These are phyloP conservation scores for Tragelaphus oryx DNA, from an alignment of 2,797 vertebrate genomes.

Conservation along the genomic window DNA sequence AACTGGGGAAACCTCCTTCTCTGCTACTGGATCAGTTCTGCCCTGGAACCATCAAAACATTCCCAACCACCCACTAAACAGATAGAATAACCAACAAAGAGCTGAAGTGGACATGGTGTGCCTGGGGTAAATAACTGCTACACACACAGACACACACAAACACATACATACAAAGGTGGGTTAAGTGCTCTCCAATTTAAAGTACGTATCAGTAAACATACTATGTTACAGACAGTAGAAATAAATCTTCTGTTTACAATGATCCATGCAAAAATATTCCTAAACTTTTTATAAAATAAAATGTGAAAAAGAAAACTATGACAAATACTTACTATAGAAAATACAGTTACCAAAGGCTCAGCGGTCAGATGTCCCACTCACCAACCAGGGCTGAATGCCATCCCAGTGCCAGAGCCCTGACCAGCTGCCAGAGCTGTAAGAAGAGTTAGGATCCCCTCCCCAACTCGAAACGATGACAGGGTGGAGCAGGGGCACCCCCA, in stretches of 20 bases:
- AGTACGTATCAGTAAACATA: constrained; percentile 73
- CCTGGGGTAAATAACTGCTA: constrained; percentile 54
- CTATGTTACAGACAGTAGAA: constrained; percentile 75
- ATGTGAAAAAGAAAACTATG: constrained; percentile 64
- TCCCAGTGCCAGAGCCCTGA: constrained; percentile 40
- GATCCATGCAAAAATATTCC: constrained; percentile 80
- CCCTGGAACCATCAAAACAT: constrained; percentile 46
- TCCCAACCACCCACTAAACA: constrained; percentile 56
- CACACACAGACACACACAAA: constrained; percentile 40
- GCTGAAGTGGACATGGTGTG: constrained; percentile 54
- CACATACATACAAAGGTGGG: constrained; percentile 39
- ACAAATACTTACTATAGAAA: constrained; percentile 78
- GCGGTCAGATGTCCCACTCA: constrained; percentile 45
- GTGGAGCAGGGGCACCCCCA: constrained; percentile 18
- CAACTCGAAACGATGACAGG: constrained; percentile 45
- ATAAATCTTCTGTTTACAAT: constrained; percentile 75
- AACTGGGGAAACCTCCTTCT: constrained; percentile 3
- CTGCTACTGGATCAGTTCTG: background rate
- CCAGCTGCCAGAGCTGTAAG: constrained; percentile 61
- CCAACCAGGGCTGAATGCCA: constrained; percentile 44
- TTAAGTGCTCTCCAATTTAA: constrained; percentile 80
- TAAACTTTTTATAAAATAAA: constrained; percentile 76
- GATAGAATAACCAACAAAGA: constrained; percentile 62
- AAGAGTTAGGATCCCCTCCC: constrained; percentile 59
- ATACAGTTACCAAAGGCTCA: constrained; percentile 72